A percentile compares a stretch with the other conserved stretches of the same genome.
Conservation (phyloP, 1,140 invertebrate species). For the Armadillidium nasatum region DNA sequence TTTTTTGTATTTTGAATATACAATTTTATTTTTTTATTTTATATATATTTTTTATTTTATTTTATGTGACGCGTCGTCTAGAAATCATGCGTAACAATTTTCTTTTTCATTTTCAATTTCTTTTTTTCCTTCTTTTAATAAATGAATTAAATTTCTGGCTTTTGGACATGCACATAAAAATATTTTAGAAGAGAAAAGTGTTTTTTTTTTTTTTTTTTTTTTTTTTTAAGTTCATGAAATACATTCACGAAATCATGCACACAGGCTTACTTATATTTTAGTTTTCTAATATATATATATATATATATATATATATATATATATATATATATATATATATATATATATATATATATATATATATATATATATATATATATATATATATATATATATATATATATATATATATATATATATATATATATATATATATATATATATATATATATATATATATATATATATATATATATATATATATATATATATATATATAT, state of each 20-base stretch:
- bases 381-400: neutral
- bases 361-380: neutral
- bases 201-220: neutral
- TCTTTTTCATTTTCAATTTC: neutral
- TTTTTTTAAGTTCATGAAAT: too few relatives aligned
- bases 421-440: neutral
- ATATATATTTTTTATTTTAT: neutral
- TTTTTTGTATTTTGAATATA: neutral
- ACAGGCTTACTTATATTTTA: neutral
- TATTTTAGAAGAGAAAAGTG: neutral
- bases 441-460: slow-evolving; percentile 3
- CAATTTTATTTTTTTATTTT: neutral
- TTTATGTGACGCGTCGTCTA: neutral
- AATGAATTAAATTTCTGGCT: neutral
- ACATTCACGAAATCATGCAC: neutral
- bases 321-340: slow-evolving; percentile 4
- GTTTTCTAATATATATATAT: neutral
- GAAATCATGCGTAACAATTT: neutral
- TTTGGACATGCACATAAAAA: neutral
- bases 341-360: neutral
- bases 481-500: neutral
- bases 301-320: slow-evolving; percentile 11
- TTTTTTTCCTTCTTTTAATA: neutral
- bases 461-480: slow-evolving; percentile 7
- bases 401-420: neutral